phyloP scores from a whole-genome alignment of 2,797 vertebrate species.

The Phoeniculus purpureus region DNA sequence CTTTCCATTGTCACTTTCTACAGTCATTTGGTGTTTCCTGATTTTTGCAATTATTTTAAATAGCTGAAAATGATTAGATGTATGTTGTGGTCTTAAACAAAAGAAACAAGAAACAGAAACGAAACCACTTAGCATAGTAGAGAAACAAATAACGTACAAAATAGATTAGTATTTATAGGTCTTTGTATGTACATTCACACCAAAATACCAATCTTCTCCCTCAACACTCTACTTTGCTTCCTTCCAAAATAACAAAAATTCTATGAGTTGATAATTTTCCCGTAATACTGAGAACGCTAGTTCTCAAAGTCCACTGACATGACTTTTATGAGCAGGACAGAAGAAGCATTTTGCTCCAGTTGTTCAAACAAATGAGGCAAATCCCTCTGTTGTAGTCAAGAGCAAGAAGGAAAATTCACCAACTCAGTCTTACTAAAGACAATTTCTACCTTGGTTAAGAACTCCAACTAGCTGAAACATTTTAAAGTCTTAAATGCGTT shows the following conservation, averaged over 20 bases:
- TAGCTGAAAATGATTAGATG: background rate
- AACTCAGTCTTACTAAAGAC: background rate
- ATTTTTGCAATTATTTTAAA: conserved; percentile 6
- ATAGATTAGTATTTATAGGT: background rate
- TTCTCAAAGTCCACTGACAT: background rate
- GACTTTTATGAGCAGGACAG: background rate
- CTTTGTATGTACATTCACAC: background rate
- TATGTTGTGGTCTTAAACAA: background rate
- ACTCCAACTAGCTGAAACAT: background rate
- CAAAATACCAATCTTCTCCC: background rate
- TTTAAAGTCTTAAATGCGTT: background rate
- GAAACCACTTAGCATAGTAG: background rate
- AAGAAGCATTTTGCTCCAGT: background rate
- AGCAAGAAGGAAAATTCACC: background rate
- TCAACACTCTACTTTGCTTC: background rate
- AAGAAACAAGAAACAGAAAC: background rate
- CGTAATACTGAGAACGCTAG: background rate
- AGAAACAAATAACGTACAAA: background rate
- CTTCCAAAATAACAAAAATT: background rate
- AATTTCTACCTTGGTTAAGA: background rate
- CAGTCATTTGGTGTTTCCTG: background rate
- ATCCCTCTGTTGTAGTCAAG: background rate
- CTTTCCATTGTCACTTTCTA: background rate
- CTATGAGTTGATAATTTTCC: background rate
- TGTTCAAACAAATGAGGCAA: background rate